Evolutionary conservation across 2,113 vertebrate species (phyloP).

Genomic region (Microcebus jonahi): DNA sequence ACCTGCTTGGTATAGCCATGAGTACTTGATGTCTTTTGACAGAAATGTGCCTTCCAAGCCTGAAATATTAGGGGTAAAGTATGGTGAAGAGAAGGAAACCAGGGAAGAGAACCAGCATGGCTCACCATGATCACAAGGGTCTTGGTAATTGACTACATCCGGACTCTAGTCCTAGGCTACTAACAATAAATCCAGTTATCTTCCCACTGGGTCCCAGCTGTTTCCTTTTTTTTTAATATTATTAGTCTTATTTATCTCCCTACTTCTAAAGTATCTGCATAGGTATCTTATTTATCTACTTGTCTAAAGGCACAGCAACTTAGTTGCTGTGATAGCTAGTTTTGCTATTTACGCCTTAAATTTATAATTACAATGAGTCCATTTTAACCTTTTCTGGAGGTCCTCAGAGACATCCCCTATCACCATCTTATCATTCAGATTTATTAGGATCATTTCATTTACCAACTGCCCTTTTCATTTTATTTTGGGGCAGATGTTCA

Average conservation of each 20-base stretch:
- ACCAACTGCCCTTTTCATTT: conserved; percentile 59
- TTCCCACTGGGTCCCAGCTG: background rate
- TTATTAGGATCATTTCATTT: conserved; percentile 62
- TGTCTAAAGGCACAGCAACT: background rate
- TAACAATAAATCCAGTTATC: background rate
- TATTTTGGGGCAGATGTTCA: conserved; percentile 53
- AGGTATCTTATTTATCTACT: background rate
- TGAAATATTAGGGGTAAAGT: background rate
- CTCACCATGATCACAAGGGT: background rate
- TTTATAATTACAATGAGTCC: background rate
- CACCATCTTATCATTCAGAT: conserved; percentile 55
- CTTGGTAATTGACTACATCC: background rate
- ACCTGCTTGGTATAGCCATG: background rate
- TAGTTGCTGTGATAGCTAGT: background rate
- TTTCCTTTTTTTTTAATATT: background rate
- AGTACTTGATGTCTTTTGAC: background rate
- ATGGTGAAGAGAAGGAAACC: background rate
- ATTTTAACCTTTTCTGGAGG: background rate
- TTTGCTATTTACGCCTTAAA: background rate
- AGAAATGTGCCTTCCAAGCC: background rate
- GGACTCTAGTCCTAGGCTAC: background rate
- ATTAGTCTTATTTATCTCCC: background rate
- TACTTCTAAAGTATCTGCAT: background rate
- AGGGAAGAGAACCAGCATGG: background rate
- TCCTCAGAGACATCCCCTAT: background rate